Base-by-base conservation (phyloP, 2,113 vertebrate genomes). In the Pollimyrus isidori region DNA sequence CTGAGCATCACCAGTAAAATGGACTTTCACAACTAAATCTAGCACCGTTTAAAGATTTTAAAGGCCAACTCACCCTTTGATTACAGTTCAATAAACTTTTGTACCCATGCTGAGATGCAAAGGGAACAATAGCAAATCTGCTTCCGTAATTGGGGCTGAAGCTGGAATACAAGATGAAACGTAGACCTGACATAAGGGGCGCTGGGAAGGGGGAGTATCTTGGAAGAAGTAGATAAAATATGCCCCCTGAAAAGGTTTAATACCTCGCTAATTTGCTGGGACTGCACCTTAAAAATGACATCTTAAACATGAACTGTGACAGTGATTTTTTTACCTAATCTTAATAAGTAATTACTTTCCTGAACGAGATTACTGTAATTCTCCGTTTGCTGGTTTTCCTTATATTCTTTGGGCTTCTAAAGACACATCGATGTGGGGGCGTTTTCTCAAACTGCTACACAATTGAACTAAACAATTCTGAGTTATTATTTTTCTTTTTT, bases 231-330 rank as follows among this genome's bases (percentile, higher is more conserved):
- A n/a, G 73, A 58, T 83, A 49, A 35, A 80, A 83, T 23, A 26
- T 39, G 26, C 48, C n/a, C n/a, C n/a, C 73, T 2, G n/a, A 88
- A 88, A 73, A 80, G 17, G 48, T 88, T 88, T 88, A 88, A 35
- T 62, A 84, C 52, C 1, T 58, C 88, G 17, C 88, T 48, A 53
- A 69, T 56, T 56, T 39, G 52, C 88, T 89, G 52, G 30, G 76
- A 4, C 23, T 56, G 73, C 58, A 23, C 88, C 82, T 89, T 89
- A 89, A 89, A 69, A 83, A 88, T 88, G 80, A 46, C 49, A 88
- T 80, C 88, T 84, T 76, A 83, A 84, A 26, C 30, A 48, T 56
- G 30, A 88, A 88, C 46, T 82, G 45, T 88, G 88, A 53, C 88
- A 88, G 45, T 53, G 87, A 48, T 21, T n/a, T n/a, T 35, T 35